Conservation (phyloP, 2,113 vertebrate genomes). For the Odocoileus virginianus region DNA sequence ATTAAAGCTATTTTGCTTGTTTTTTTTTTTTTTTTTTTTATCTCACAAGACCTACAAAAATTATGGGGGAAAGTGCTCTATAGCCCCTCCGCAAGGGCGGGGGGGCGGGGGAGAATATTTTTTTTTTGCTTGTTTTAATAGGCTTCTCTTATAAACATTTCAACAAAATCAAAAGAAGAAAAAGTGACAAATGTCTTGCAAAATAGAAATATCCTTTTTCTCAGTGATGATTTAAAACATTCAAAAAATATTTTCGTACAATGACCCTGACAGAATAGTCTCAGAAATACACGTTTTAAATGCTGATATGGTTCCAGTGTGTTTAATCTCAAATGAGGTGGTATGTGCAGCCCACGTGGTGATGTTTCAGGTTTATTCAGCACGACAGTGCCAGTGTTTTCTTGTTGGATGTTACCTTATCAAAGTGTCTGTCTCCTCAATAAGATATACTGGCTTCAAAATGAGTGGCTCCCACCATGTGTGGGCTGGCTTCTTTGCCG, state of each 20-base stretch:
- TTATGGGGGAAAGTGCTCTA: no score
- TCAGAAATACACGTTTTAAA: not conserved
- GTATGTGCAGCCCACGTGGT: not conserved
- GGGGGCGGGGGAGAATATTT: no score
- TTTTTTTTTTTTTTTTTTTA: no score
- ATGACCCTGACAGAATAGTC: not conserved
- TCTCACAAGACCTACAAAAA: no score
- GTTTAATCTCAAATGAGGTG: not conserved
- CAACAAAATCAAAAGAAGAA: not conserved
- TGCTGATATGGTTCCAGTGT: not conserved
- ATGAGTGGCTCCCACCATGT: not conserved
- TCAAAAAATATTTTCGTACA: not conserved
- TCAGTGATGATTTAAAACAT: not conserved
- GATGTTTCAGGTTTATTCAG: not conserved
- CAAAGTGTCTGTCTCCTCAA: not conserved
- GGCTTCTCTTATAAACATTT: not conserved
- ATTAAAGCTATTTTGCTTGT: not conserved
- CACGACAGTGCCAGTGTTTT: not conserved
- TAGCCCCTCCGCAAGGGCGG: no score
- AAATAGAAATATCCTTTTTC: not conserved
- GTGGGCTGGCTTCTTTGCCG: not conserved
- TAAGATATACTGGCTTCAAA: not conserved
- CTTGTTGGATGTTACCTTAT: not conserved
- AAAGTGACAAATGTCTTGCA: not conserved
- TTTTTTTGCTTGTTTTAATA: not conserved